Evolutionary conservation across 1,140 invertebrate genomes (phyloP), one percentile per base, ranked within the genome.

Genomic region (Polypedilum pembai): DNA sequence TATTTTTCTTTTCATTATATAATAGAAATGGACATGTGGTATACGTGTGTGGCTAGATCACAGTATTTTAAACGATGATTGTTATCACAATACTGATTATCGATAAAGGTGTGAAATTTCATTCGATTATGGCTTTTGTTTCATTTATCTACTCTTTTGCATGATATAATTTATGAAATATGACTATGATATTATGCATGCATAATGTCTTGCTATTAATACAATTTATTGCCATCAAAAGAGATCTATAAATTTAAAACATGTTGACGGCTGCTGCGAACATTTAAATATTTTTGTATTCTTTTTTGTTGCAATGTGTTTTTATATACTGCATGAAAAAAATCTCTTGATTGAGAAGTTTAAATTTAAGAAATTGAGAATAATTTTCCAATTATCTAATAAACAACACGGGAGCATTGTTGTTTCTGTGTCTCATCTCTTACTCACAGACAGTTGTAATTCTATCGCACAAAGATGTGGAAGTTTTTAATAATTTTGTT

Each of bases 121-220:
- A 56, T 33, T 56, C 45, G 45, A 56, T 56, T 56, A 56, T 56
- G 45, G 15, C 12, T 56, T 15, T n/a, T 56, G n/a, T 33, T 33
- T 33, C 5, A 33, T 33, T 33, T 33, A 33, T 33, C 24, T 33
- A 33, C 24, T 33, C 24, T 56, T 56, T 56, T 56, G 45, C 45
- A 56, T 56, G 45, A 56, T 56, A 56, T 56, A 56, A 56, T n/a
- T 56, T 15, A 56, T 56, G 45, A 56, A 56, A 56, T 56, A 56
- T 56, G n/a, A n/a, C n/a, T 56, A 56, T 56, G 45, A 12, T 56
- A 56, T 56, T 56, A n/a, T 56, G 45, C 45, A 56, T 56, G 45
- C 45, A 56, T 15, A 56, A 45, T 45, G 8, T 8, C 15, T 8
- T 45, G 15, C n/a, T n/a, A 10, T 45, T 45, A 45, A 56, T 56